Conservation (phyloP, 2,113 vertebrate species). For the Grammomys surdaster region DNA sequence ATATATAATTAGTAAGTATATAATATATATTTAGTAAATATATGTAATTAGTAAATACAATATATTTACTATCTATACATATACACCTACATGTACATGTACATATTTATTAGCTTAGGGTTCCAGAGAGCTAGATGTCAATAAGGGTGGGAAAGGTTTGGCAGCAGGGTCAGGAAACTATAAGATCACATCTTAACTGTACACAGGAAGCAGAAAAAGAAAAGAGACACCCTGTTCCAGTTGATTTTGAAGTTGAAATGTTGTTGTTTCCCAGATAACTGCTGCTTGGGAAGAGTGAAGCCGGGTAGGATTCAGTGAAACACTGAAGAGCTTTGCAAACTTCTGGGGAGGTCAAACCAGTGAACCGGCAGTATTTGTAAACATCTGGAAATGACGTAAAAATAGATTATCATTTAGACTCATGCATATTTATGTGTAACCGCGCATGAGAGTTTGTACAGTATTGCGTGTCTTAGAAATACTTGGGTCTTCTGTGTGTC, state of each 20-base stretch:
- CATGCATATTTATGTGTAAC: conserved; percentile 38
- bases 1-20: too few species aligned
- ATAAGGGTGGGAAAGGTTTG: neutral
- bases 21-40: too few species aligned
- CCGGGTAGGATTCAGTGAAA: neutral
- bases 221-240: neutral
- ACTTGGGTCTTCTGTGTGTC: neutral
- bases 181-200: neutral
- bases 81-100: too few species aligned
- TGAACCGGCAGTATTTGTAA: conserved; percentile 39
- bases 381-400: conserved; percentile 69
- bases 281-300: neutral
- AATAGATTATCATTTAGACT: conserved; percentile 50
- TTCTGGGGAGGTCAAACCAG: conserved; percentile 37
- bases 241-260: conserved; percentile 9
- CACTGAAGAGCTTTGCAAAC: neutral
- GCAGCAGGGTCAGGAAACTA: neutral
- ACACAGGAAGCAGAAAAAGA: neutral
- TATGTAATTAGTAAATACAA: too few species aligned
- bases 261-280: neutral
- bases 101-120: neutral
- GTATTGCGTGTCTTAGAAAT: neutral
- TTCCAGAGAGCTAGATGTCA: neutral
- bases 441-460: neutral
- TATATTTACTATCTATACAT: too few species aligned